Percentiles rank a stretch among this genome's conserved stretches.
phyloP scores from a whole-genome alignment of 2,113 vertebrate species.

The Silurus asotus region DNA sequence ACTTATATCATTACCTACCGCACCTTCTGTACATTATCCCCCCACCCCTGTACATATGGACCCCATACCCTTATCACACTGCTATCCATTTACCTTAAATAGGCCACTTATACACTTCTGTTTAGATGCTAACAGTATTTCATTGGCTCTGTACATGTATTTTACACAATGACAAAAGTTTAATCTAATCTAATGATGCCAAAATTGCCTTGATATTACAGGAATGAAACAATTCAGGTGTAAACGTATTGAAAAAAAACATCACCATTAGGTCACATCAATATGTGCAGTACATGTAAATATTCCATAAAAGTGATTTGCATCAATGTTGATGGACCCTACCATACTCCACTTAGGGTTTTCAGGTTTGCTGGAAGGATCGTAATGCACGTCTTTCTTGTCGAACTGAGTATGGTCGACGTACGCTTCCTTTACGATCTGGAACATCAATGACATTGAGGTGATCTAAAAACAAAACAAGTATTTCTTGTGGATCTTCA shows the following conservation, averaged over 20 bases:
- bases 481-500: background rate
- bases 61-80: too few relatives aligned
- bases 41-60: too few relatives aligned
- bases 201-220: background rate
- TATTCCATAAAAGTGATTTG: background rate
- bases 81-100: too few relatives aligned
- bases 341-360: constrained; percentile 98
- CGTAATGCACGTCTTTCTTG: constrained; percentile 84
- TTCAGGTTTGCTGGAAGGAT: constrained; percentile 83
- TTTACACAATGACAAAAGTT: too few relatives aligned
- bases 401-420: constrained; percentile 98
- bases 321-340: constrained; percentile 1
- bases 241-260: background rate
- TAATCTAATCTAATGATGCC: too few relatives aligned
- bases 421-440: constrained; percentile 93
- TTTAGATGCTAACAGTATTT: too few relatives aligned
- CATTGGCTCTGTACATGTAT: too few relatives aligned
- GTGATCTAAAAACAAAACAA: background rate
- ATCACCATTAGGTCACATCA: too few relatives aligned
- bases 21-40: too few relatives aligned
- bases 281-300: background rate
- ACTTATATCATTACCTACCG: too few relatives aligned
- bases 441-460: constrained; percentile 16
- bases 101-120: too few relatives aligned
- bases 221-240: background rate